Evolutionary conservation across 2,797 vertebrate species (phyloP).

Genomic region (Onychomys arenicola): DNA sequence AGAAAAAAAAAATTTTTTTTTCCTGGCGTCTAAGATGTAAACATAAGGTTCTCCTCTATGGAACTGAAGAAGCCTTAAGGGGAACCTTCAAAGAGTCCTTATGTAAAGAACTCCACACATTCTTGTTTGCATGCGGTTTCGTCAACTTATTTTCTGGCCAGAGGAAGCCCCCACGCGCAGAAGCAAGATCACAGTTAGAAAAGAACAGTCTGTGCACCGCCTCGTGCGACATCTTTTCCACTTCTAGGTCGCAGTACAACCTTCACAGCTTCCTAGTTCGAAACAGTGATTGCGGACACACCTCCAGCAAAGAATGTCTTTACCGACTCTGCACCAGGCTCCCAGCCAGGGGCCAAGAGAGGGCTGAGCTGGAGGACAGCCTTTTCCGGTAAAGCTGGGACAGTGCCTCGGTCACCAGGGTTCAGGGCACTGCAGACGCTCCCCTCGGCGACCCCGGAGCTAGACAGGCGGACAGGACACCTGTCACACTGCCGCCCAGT

Average conservation of each 20-base stretch:
- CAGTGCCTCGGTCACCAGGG: too few relatives aligned
- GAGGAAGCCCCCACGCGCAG: neutral
- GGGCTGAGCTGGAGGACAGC: neutral
- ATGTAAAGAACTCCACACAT: neutral
- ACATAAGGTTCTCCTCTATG: neutral
- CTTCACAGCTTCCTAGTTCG: neutral
- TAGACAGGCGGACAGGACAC: neutral
- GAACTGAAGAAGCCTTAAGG: neutral
- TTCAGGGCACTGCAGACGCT: neutral
- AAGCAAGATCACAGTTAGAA: neutral
- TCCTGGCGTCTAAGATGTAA: neutral
- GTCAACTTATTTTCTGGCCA: neutral
- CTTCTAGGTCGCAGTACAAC: neutral
- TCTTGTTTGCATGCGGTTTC: neutral
- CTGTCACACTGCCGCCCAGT: neutral
- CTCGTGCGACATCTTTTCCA: neutral
- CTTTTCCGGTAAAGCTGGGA: neutral
- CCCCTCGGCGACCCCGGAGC: neutral
- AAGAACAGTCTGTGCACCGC: neutral
- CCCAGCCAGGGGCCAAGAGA: neutral
- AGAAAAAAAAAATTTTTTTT: neutral
- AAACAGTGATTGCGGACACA: neutral
- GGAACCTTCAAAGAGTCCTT: neutral
- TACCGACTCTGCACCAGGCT: neutral
- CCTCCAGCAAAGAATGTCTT: neutral